Evolutionary conservation across 30 jellyfish, hydroid and myxozoan genomes (phyloP), one percentile per base, ranked within the genome.

Genomic region (Aurelia aurita complex sp. Pacific): DNA sequence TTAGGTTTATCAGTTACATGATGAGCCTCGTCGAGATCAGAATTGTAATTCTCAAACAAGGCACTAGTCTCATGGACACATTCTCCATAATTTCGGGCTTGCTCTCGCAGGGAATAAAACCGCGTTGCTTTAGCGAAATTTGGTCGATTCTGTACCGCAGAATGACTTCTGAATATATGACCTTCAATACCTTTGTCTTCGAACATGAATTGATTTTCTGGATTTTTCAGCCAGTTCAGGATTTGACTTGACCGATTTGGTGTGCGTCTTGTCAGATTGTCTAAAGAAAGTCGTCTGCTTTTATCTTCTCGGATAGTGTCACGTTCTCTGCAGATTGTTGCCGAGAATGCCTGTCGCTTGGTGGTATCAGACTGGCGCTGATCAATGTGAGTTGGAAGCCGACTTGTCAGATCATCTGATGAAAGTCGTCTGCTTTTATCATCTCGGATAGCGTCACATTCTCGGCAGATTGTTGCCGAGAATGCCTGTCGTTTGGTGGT

Each of bases 161-260:
- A 83, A 40, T 72, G 82, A 32, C 92, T 83, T 46, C 92, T 50
- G 73, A 83, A 83, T n/a, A 83, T 76, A 64, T 63, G 86, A 60
- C 92, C 50, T 72, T 83, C 92, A 13, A 63, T 57, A 57, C 71
- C 46, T 34, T 79, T 50, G 59, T 74, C 92, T 73, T 83, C 86
- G 34, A 50, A 83, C 92, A 83, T 83, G 81, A 83, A 29, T 18
- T 83, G 67, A 33, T 83, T 83, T 2, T 83, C 86, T 0, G 92
- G 92, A 71, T 83, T 53, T 50, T 85, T 16, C 32, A 83, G 71
- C 92, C 92, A 83, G 86, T 83, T 64, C 3, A 83, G 65, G 35
- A 83, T 83, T 52, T 55, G 36, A 66, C 92, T 83, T 9, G 92
- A 83, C 4, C 92, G 59, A 2, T 73, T 62, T 40, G 38, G 29